phyloP scores from a whole-genome alignment of 2,888 invertebrate genomes.

The Phaonia tiefii region DNA sequence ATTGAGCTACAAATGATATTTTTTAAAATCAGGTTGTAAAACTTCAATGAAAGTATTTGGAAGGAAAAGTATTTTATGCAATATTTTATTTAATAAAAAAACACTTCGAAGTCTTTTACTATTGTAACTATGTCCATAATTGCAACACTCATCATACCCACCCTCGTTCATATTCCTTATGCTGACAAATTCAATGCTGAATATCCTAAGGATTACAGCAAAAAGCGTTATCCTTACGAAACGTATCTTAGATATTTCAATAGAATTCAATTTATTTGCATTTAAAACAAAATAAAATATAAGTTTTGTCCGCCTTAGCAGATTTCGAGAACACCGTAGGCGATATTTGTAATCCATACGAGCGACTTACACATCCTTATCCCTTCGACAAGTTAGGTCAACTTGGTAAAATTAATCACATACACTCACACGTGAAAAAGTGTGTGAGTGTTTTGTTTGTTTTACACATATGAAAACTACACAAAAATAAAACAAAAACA shows the following conservation, averaged over 20 bases:
- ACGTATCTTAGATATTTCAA: background rate
- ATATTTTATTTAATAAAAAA: no score
- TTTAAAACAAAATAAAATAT: slow-evolving; percentile 25
- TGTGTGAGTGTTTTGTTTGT: no score
- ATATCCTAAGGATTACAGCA: background rate
- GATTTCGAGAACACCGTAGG: slow-evolving; percentile 50
- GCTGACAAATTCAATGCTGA: slow-evolving; percentile 46
- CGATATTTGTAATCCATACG: slow-evolving; percentile 53
- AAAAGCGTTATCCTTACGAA: slow-evolving; percentile 12
- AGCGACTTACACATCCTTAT: slow-evolving; percentile 15
- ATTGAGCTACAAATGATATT: no score
- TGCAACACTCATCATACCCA: background rate
- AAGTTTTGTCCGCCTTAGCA: slow-evolving; percentile 48
- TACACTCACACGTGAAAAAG: slow-evolving; percentile 23
- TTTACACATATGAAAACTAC: no score
- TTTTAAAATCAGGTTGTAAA: no score
- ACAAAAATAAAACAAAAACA: slow-evolving; percentile 21
- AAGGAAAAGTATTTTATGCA: no score
- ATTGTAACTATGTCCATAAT: background rate
- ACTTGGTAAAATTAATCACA: slow-evolving; percentile 45
- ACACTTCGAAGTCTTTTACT: no score
- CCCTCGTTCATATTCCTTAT: slow-evolving; percentile 7
- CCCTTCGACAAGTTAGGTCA: slow-evolving; percentile 23
- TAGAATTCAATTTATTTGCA: slow-evolving; percentile 62
- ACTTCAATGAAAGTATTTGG: no score